Percentiles rank a stretch among this genome's conserved stretches.
These are phyloP conservation scores for Silurus lanzhouensis DNA, from an alignment of 2,797 vertebrate species.

Conservation along the genomic window DNA sequence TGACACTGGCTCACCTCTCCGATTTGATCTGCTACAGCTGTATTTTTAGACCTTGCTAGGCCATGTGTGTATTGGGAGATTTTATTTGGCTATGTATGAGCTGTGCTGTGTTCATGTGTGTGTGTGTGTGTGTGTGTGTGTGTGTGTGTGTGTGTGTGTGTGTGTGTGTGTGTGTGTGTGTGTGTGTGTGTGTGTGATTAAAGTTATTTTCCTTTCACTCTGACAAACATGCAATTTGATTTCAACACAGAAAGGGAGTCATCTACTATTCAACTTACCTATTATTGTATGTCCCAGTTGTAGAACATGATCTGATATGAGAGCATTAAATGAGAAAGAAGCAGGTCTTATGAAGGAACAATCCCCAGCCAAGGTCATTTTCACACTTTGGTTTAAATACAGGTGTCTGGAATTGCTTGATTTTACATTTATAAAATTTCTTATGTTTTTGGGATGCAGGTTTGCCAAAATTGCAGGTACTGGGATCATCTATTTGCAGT, in stretches of 20 bases:
- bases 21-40: conserved; percentile 40
- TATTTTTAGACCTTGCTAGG: conserved; percentile 4
- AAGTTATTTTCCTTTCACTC: conserved; percentile 16
- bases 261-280: not conserved
- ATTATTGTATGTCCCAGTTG: conserved; percentile 1
- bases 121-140: not conserved
- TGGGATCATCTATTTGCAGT: not conserved
- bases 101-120: conserved; percentile 1
- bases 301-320: not conserved
- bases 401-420: not conserved
- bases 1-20: conserved; percentile 47
- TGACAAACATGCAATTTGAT: conserved; percentile 16
- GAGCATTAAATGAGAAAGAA: conserved; percentile 8
- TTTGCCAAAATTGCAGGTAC: not conserved
- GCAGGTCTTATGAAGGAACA: not conserved
- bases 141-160: too few species aligned
- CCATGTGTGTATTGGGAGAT: not conserved
- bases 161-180: not conserved
- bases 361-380: not conserved
- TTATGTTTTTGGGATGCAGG: not conserved
- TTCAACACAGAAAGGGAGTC: conserved; percentile 10
- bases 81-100: conserved; percentile 16
- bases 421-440: not conserved
- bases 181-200: not conserved
- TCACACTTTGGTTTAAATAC: not conserved